phyloP scores from a whole-genome alignment of 2,113 vertebrate species.

The Parus major region DNA sequence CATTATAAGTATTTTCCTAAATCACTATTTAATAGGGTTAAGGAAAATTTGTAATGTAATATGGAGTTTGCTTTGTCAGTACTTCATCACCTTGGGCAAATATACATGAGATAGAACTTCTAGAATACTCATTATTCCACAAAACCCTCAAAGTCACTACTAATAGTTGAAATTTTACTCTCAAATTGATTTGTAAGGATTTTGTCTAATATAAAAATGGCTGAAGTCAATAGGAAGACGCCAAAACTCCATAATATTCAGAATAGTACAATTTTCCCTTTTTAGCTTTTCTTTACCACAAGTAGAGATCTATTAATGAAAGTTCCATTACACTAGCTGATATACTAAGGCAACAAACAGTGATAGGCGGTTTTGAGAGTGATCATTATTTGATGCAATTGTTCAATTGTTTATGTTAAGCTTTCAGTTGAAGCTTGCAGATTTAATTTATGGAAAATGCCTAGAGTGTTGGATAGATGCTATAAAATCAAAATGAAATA shows the following conservation, averaged over 20 bases:
- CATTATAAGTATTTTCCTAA: not conserved
- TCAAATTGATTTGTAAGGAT: not conserved
- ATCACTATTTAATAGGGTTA: not conserved
- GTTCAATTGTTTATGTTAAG: constrained; percentile 23
- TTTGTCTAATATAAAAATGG: not conserved
- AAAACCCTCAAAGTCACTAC: not conserved
- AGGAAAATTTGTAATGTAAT: not conserved
- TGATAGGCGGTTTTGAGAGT: not conserved
- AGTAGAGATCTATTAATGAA: not conserved
- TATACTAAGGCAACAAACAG: not conserved
- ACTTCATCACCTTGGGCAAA: not conserved
- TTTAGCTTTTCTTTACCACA: not conserved
- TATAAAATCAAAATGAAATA: constrained; percentile 62
- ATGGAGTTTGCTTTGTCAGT: not conserved
- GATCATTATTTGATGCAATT: constrained; percentile 33
- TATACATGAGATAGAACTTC: not conserved
- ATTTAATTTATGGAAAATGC: constrained; percentile 65
- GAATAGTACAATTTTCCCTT: not conserved
- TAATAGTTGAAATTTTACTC: not conserved
- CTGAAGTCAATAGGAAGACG: not conserved
- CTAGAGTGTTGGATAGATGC: constrained; percentile 57
- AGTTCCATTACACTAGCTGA: not conserved
- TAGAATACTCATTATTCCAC: not conserved
- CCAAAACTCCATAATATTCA: not conserved
- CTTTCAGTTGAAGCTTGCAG: constrained; percentile 17